Evolutionary conservation across 30 jellyfish, hydroid and myxozoan genomes (phyloP), one percentile per base, ranked within the genome.

Genomic region (Aurelia sp.): DNA sequence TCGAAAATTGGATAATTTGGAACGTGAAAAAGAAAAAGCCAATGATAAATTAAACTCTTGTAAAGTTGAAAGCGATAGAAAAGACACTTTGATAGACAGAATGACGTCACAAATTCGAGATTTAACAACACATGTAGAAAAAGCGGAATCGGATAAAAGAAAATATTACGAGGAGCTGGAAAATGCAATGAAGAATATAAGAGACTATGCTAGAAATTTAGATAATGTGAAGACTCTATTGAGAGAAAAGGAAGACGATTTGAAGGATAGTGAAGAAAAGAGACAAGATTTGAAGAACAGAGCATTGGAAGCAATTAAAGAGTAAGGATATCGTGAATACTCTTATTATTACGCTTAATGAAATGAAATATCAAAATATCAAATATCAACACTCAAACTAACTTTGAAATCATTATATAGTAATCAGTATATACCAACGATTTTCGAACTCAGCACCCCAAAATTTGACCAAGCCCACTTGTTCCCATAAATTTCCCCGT

Each of bases 301-400:
- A 74, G 98, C 98, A 8, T 15, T 91, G 16, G 89, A 85, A 40
- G 87, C 96, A 19, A 63, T 91, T 6, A 91, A 85, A 78, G 98
- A 91, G 98, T 91, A 74, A 77, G 96, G 63, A 53, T 22, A 41
- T 44, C 55, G 5, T 4, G 52, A 13, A 8, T 41, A 41, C 11
- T n/a, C n/a, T n/a, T n/a, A n/a, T n/a, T n/a, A n/a, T n/a, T n/a
- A n/a, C n/a, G n/a, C n/a, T n/a, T n/a, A n/a, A n/a, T n/a, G n/a
- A n/a, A n/a, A n/a, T n/a, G n/a, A n/a, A n/a, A n/a, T n/a, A n/a
- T n/a, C n/a, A n/a, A n/a, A n/a, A n/a, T n/a, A n/a, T n/a, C n/a
- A n/a, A n/a, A n/a, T n/a, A n/a, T n/a, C n/a, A n/a, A n/a, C n/a
- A 0, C 40, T 62, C 17, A 12, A 62, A 0, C 2, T 62, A 62